Conservation (phyloP, 1,140 invertebrate genomes). For the Euura saliciscinereae region DNA sequence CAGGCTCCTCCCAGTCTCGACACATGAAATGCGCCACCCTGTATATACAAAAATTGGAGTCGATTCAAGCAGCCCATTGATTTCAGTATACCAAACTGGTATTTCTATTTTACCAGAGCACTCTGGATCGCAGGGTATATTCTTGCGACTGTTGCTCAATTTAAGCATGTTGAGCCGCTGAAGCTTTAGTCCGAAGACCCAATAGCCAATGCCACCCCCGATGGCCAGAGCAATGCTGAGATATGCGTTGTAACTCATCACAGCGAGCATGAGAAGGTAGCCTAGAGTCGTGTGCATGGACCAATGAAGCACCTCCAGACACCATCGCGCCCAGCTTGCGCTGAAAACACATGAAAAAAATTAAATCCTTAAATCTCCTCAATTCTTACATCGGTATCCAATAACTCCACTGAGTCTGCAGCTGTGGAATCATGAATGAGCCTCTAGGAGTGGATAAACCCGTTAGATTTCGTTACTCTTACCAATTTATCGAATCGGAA, state of each 20-base stretch:
- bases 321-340: conserved; percentile 38
- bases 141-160: conserved; percentile 31
- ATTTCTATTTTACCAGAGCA: conserved; percentile 40
- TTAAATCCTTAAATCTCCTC: no score
- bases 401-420: no score
- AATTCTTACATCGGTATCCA: no score
- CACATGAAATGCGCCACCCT: no score
- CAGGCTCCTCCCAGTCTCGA: no score
- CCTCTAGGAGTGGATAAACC: background rate
- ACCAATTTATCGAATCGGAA: conserved; percentile 27
- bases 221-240: conserved; percentile 75
- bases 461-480: background rate
- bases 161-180: conserved; percentile 41
- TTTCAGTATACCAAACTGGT: no score
- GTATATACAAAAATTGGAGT: conserved; percentile 8
- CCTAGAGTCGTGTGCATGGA: conserved; percentile 66
- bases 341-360: conserved; percentile 29
- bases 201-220: conserved; percentile 79
- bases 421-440: no score
- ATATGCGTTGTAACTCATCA: conserved; percentile 91
- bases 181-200: conserved; percentile 60
- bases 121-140: conserved; percentile 41
- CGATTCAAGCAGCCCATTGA: background rate
- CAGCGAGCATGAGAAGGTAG: conserved; percentile 87
- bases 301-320: conserved; percentile 49